Conservation (phyloP, 1,140 invertebrate genomes). For the Drosophila sp. region DNA sequence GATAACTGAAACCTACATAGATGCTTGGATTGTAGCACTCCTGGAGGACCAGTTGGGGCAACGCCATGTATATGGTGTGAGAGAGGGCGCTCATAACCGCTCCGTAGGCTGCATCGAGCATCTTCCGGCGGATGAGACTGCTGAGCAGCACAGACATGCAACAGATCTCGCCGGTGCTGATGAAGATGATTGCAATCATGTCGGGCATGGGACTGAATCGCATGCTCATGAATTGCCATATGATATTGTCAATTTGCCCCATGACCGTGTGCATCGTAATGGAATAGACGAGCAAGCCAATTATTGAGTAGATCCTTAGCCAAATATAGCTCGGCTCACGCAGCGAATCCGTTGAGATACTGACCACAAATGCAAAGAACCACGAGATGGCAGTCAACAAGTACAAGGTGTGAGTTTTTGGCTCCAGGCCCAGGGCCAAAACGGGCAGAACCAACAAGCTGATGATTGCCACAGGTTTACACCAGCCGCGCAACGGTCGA, state of each 20-base stretch:
- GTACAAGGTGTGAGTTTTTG: not conserved
- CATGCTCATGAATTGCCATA: constrained; percentile 51
- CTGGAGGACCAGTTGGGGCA: constrained; percentile 36
- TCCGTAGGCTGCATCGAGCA: constrained; percentile 42
- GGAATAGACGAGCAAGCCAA: constrained; percentile 25
- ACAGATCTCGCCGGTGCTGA: constrained; percentile 25
- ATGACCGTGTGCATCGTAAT: constrained; percentile 7
- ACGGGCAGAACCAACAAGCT: constrained; percentile 33
- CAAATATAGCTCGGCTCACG: constrained; percentile 13
- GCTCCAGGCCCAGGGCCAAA: not conserved
- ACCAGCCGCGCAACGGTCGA: constrained; percentile 25
- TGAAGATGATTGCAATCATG: constrained; percentile 17
- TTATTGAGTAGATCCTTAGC: not conserved
- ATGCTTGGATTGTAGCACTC: constrained; percentile 21
- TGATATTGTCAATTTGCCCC: constrained; percentile 42
- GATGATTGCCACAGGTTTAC: constrained; percentile 19
- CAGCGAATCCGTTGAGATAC: constrained; percentile 34
- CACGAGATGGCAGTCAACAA: constrained; percentile 6
- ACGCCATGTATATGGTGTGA: constrained; percentile 22
- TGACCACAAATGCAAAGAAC: not conserved
- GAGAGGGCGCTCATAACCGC: constrained; percentile 31
- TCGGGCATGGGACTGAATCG: constrained; percentile 14
- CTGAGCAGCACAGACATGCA: constrained; percentile 11
- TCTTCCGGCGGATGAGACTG: not conserved
- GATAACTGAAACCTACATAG: constrained; percentile 11